Evolutionary conservation across 2,113 vertebrate species (phyloP), one percentile per base, ranked within the genome.

Genomic region (Nestor notabilis): DNA sequence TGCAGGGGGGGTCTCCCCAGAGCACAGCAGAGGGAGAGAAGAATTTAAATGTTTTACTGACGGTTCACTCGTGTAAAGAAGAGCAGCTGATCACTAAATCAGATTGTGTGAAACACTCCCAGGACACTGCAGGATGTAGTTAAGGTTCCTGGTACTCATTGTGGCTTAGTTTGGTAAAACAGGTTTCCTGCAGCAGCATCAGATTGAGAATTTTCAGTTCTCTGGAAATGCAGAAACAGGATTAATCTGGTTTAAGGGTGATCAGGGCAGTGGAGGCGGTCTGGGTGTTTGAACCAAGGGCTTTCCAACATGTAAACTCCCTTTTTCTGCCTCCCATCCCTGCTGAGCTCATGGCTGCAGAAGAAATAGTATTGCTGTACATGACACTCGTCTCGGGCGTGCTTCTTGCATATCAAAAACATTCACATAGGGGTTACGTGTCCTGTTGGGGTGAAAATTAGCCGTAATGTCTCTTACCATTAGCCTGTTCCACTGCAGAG

Each of bases 321-420:
- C 14, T 55, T 44, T 72, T 29, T 44, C 39, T 64, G 47, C n/a
- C 17, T 21, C 17, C n/a, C 2, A 0, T 20, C 25, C 61, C 44
- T 41, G 47, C 37, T 56, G 70, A 39, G 55, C 55, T 74, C 2
- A 0, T 15, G 24, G n/a, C 50, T 41, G 25, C 37, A 16, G 41
- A n/a, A 46, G n/a, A 41, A 23, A 16, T 17, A 37, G 39, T 5
- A 1, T 14, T 43, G 33, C 39, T 46, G 37, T 17, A 8, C 28
- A 23, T 35, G 19, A 9, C 18, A 3, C n/a, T 68, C 23, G 33
- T 24, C 50, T 75, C 0, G 0, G 28, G 10, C 1, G 2, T 21
- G 31, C 60, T 83, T 21, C 8, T 11, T 65, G 29, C 0, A 0
- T 27, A 43, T 55, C 2, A 2, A 18, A n/a, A 10, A 49, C 23